These are phyloP conservation scores for Notarius quadriscutis DNA, from an alignment of 2,113 vertebrate species.

Conservation along the genomic window DNA sequence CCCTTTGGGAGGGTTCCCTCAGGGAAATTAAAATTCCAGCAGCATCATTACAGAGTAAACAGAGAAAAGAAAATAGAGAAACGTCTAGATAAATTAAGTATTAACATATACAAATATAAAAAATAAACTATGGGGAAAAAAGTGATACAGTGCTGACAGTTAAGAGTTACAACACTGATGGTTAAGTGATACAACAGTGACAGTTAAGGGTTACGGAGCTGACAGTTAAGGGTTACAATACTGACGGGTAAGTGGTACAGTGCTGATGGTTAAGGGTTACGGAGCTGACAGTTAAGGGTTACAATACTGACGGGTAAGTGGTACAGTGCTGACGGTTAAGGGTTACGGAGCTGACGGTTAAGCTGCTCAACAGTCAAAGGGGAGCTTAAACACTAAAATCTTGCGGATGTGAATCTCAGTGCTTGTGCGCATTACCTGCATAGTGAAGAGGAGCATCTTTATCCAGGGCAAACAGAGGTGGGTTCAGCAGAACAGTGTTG, in stretches of 20 bases:
- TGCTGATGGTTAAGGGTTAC: background rate
- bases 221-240: background rate
- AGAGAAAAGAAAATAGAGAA: too few relatives aligned
- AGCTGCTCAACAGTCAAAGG: background rate
- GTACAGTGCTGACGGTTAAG: background rate
- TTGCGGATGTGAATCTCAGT: background rate
- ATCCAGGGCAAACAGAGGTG: slow-evolving; percentile 94
- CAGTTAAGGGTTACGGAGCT: background rate
- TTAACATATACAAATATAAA: too few relatives aligned
- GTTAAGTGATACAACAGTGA: background rate
- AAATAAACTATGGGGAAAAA: too few relatives aligned
- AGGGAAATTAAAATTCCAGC: too few relatives aligned
- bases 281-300: background rate
- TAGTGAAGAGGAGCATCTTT: slow-evolving; percentile 96
- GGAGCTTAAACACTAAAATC: background rate
- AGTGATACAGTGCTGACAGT: background rate
- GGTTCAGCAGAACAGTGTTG: slow-evolving; percentile 95
- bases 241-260: background rate
- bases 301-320: background rate
- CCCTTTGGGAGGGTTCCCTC: too few relatives aligned
- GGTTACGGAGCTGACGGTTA: background rate
- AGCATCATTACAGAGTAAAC: too few relatives aligned
- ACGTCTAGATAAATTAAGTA: too few relatives aligned
- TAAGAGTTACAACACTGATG: background rate
- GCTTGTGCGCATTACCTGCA: slow-evolving; percentile 78